Evolutionary conservation across 92 coral and sea anemone species (phyloP).

Genomic region (Siderastrea radians): DNA sequence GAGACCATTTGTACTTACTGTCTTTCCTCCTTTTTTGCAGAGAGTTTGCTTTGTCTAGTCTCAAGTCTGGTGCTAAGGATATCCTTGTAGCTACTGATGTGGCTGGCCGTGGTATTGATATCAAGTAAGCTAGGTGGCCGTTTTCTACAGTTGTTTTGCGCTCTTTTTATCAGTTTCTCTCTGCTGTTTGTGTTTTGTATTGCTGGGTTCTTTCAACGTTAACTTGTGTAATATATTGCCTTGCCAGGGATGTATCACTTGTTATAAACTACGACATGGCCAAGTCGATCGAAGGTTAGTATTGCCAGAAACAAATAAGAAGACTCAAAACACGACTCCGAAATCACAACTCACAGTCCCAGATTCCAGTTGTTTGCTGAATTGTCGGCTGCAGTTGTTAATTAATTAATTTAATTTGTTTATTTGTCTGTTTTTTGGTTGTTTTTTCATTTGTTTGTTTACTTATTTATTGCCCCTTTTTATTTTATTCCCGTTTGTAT

Average conservation of each 20-base stretch:
- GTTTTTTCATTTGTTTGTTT: too few species aligned
- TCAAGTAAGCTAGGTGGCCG: slow-evolving; percentile 76
- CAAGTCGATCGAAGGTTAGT: slow-evolving; percentile 96
- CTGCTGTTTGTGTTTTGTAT: background rate
- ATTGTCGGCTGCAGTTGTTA: too few species aligned
- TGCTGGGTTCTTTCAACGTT: background rate
- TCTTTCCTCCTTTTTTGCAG: slow-evolving; percentile 44
- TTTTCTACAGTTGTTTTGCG: background rate
- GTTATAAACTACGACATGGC: slow-evolving; percentile 99
- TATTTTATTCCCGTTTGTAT: too few species aligned
- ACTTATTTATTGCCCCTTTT: too few species aligned
- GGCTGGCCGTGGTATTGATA: slow-evolving; percentile 99
- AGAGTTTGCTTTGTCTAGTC: slow-evolving; percentile 98
- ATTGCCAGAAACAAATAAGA: too few species aligned
- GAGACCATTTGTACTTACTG: too few species aligned
- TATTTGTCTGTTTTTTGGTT: too few species aligned
- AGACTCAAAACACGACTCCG: too few species aligned
- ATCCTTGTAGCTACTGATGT: slow-evolving; percentile 97
- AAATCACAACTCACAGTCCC: too few species aligned
- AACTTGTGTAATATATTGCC: background rate
- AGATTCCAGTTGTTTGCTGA: too few species aligned
- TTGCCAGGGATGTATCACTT: slow-evolving; percentile 92
- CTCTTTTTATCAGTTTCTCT: background rate
- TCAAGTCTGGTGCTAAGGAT: slow-evolving; percentile 97
- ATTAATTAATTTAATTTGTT: too few species aligned